Evolutionary conservation across 2,888 invertebrate genomes (phyloP), one percentile per base, ranked within the genome.

Genomic region (Campopleginae sp.): DNA sequence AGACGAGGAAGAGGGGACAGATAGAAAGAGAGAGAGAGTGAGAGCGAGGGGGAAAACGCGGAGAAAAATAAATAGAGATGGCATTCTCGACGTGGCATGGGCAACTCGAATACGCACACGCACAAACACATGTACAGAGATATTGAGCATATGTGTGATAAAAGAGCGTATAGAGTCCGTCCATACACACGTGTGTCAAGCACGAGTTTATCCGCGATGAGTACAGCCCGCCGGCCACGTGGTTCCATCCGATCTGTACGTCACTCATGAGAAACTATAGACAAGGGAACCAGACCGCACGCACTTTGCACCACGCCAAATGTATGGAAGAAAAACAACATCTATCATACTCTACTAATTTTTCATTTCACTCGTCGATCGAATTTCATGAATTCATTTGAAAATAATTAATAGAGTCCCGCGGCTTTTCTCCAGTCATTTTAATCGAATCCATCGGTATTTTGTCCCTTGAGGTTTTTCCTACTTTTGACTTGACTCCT

Each of bases 181-280:
- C 1, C 19, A 48, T 71, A 71, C 33, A 82, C 83, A 77, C 85
- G 84, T 65, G 75, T 71, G 44, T 31, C 58, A 33, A 19, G 74
- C 65, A 42, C 38, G 44, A 61, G 65, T 51, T 51, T 44, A 66
- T 75, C n/a, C 44, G 48, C 58, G 72, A n/a, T n/a, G n/a, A 46
- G 44, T n/a, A 54, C 23, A 78, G 42, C 70, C 46, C n/a, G n/a
- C n/a, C n/a, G n/a, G n/a, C n/a, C 72, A 78, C 82, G 82, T 78
- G 66, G 66, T 66, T 33, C 31, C 58, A 10, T 72, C 58, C n/a
- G 2, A 48, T 31, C 46, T 46, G 12, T 46, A 46, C 72, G 58
- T 58, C 75, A 42, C 46, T 31, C 63, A n/a, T 31, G 63, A 75
- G 63, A 75, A 31, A 63, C 63, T 31, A 75, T 63, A 63, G 63